Evolutionary conservation across 1,140 invertebrate genomes (phyloP).

Genomic region (Chrysomallon squamiferum): DNA sequence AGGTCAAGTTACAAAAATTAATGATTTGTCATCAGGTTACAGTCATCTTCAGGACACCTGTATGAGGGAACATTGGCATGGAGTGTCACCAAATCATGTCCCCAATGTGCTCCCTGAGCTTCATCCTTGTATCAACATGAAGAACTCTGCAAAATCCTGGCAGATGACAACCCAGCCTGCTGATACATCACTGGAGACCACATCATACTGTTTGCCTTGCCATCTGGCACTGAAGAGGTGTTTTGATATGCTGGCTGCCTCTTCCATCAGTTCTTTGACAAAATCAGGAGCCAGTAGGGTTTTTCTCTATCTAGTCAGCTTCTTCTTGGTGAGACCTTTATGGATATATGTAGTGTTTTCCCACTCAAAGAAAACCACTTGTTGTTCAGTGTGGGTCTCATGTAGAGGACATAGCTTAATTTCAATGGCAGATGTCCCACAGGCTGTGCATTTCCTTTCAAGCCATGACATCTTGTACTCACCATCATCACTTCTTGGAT

Average conservation of each 20-base stretch:
- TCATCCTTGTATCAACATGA: conserved; percentile 11
- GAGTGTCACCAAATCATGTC: conserved; percentile 2
- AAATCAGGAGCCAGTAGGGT: too few species aligned
- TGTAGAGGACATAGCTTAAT: background rate
- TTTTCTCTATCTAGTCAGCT: too few species aligned
- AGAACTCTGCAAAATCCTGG: conserved; percentile 18
- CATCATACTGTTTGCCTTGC: conserved; percentile 3
- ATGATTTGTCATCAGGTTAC: conserved; percentile 4
- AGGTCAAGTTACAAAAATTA: conserved; percentile 16
- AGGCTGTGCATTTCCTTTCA: too few species aligned
- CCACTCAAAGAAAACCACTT: background rate
- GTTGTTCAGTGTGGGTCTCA: background rate
- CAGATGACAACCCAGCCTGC: background rate
- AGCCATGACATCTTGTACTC: background rate
- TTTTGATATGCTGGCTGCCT: background rate
- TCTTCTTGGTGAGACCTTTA: too few species aligned
- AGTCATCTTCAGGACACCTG: background rate
- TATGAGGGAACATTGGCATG: conserved; percentile 15
- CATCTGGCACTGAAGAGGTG: conserved; percentile 15
- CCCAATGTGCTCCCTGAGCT: conserved; percentile 21
- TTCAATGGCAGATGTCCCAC: too few species aligned
- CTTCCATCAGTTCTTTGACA: background rate
- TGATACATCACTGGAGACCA: conserved; percentile 1
- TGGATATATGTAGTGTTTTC: too few species aligned
- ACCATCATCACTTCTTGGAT: background rate